phyloP scores from a whole-genome alignment of 2,797 vertebrate species.

The Enteromius afrohamiltoni region DNA sequence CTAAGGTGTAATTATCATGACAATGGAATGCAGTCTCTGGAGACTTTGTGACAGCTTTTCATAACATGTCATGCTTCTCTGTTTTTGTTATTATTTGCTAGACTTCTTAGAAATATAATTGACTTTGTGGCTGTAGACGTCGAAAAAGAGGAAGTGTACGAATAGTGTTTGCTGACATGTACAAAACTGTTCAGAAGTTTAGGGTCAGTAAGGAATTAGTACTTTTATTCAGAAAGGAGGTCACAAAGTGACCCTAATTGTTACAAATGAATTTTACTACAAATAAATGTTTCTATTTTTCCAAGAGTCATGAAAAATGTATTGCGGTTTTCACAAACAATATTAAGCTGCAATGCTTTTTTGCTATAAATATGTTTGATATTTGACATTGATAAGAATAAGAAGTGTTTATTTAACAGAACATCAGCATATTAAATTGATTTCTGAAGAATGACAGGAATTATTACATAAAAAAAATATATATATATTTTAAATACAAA shows the following conservation, averaged over 20 bases:
- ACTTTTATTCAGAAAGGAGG: neutral
- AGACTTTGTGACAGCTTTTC: slow-evolving; percentile 56
- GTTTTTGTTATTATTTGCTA: slow-evolving; percentile 36
- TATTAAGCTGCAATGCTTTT: neutral
- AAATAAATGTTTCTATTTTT: neutral
- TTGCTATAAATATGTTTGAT: neutral
- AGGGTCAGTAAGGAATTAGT: neutral
- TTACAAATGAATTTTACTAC: neutral
- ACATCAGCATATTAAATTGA: neutral
- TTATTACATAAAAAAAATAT: neutral
- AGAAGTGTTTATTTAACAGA: neutral
- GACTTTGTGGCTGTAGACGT: slow-evolving; percentile 11
- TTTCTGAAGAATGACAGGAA: neutral
- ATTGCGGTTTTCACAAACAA: neutral
- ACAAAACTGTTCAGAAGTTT: neutral
- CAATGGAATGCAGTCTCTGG: slow-evolving; percentile 60
- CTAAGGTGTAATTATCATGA: slow-evolving; percentile 68
- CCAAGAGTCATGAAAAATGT: neutral
- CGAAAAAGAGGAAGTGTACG: neutral
- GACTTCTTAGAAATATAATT: slow-evolving; percentile 10
- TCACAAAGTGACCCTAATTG: neutral
- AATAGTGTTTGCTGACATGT: neutral
- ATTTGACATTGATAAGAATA: neutral
- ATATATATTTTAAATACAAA: neutral
- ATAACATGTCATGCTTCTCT: slow-evolving; percentile 53